Evolutionary conservation across 2,888 invertebrate genomes (phyloP).

Genomic region (Rhaphigaster nebulosa): DNA sequence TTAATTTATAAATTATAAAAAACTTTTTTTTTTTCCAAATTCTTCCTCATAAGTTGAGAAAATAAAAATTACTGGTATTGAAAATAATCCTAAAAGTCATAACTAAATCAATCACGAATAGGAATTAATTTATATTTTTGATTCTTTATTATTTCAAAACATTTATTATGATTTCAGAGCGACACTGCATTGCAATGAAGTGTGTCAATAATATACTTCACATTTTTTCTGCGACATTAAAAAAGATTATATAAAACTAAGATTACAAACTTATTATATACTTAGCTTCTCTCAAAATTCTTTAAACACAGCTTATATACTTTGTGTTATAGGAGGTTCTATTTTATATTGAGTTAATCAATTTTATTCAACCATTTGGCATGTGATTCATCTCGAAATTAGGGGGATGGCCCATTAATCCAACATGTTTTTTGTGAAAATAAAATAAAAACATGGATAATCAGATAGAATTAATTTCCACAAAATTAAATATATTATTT

Average conservation of each 20-base stretch:
- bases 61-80: no score
- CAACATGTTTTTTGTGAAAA: not conserved
- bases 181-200: no score
- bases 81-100: not conserved
- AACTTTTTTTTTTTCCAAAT: no score
- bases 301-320: not conserved
- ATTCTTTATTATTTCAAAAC: no score
- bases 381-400: slow-evolving; percentile 26
- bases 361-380: not conserved
- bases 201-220: no score
- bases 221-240: no score
- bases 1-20: no score
- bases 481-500: not conserved
- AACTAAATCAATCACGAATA: not conserved
- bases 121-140: not conserved
- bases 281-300: not conserved
- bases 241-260: no score
- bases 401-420: not conserved
- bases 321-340: not conserved
- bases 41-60: no score
- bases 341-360: not conserved
- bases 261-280: no score
- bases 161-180: no score
- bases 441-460: not conserved
- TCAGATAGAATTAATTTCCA: no score